Conservation (phyloP, 2,113 vertebrate genomes). For the Neomonachus schauinslandi region DNA sequence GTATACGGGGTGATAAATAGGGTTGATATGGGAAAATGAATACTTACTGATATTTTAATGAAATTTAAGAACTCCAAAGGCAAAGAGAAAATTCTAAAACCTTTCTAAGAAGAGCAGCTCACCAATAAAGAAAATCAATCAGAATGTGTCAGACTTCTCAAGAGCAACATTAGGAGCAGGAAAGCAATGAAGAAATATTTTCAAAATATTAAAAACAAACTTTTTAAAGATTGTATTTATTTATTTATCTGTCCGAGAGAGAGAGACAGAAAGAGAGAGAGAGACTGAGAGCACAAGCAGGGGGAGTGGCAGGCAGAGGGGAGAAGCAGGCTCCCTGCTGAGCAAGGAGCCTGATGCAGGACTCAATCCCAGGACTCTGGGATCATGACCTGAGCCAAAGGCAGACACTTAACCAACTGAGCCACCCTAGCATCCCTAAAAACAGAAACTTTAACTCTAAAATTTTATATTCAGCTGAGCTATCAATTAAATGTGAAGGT, state of each 20-base stretch:
- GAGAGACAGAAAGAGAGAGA: not conserved
- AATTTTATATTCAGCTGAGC: not conserved
- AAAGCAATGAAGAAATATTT: not conserved
- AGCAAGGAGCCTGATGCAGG: not conserved
- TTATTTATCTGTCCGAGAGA: not conserved
- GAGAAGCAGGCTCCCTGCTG: not conserved
- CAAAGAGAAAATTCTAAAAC: conserved; percentile 8
- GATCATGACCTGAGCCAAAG: not conserved
- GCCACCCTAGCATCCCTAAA: not conserved
- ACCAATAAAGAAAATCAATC: not conserved
- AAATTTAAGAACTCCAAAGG: conserved; percentile 9
- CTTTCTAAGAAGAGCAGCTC: not conserved
- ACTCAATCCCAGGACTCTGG: not conserved
- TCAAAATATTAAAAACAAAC: conserved; percentile 10
- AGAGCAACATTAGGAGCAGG: not conserved
- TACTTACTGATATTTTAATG: conserved; percentile 11
- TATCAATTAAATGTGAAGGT: not conserved
- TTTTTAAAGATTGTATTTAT: not conserved
- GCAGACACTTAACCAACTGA: not conserved
- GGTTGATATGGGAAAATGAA: not conserved
- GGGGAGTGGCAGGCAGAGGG: not conserved
- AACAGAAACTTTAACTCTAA: not conserved
- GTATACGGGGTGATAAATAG: not conserved
- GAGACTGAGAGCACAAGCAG: not conserved
- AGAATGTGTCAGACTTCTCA: not conserved